A percentile compares a stretch with the other conserved stretches of the same genome.
Evolutionary conservation across 2,113 vertebrate species (phyloP).

Genomic region (Sphaerodactylus townsendi): DNA sequence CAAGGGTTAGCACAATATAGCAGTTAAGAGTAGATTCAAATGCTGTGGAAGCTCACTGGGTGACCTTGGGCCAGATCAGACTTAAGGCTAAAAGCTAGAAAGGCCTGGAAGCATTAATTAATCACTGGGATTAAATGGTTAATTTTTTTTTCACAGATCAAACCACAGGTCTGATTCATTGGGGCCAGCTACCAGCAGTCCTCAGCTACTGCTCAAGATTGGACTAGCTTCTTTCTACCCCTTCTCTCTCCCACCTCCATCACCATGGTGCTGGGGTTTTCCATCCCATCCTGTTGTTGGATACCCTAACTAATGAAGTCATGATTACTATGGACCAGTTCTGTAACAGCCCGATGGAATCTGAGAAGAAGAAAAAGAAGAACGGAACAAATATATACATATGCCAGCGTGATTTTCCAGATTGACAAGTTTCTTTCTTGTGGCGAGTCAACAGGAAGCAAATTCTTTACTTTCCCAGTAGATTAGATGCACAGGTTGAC

Average conservation of each 20-base stretch:
- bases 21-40: no score
- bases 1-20: no score
- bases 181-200: background rate
- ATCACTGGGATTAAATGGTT: background rate
- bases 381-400: no score
- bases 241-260: background rate
- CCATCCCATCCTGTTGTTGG: background rate
- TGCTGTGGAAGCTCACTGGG: no score
- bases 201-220: background rate
- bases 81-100: background rate
- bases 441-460: background rate
- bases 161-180: background rate
- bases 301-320: background rate
- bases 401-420: background rate
- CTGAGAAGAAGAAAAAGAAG: background rate
- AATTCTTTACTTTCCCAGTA: background rate
- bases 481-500: background rate
- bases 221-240: background rate
- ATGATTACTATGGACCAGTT: no score
- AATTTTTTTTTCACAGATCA: background rate
- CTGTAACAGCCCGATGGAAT: no score
- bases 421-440: background rate
- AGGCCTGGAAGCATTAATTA: background rate
- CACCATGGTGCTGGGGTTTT: background rate
- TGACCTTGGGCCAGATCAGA: background rate